Base-by-base conservation (phyloP, 2,797 vertebrate species). In the Chelon labrosus region DNA sequence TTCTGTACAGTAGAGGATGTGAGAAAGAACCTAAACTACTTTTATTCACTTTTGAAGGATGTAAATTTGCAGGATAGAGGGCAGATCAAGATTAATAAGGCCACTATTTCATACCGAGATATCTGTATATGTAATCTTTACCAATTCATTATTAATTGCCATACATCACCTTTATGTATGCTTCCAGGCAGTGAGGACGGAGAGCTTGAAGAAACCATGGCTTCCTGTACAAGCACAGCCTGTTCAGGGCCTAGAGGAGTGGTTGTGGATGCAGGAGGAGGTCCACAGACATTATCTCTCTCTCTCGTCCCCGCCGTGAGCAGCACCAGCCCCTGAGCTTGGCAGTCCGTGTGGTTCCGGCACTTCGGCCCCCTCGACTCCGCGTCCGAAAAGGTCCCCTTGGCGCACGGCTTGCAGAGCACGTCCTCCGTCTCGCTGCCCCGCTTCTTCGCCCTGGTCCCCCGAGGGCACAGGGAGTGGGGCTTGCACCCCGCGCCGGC, bases 351-450 rank as follows among this genome's bases (percentile, higher is more conserved):
- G 92, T 96, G 94, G 1, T 90, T 76, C 91, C 82, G 95, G 91
- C 98, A 99, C 94, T 84, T 96, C 85, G 90, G 79, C 41, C 91
- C 86, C 41, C 92, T 95, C 38, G 97, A 98, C 87, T 93, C 88
- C 92, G 92, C 92, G 52, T 94, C 89, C 60, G 98, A 99, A 92
- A 96, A 99, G 70, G 96, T 97, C 74, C 96, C 97, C 65, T 87
- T 95, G 71, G 90, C 89, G 85, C 98, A 99, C 1, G 82, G 92
- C 90, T 94, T 97, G 79, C 98, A 99, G 88, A 94, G 87, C 63
- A 97, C 95, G 0, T 98, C 96, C 90, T 97, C 96, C 0, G 90
- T 95, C 78, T 96, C 95, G 0, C 93, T 96, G 76, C 97, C 98
- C 69, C 94, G 94, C 88, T 95, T 97, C 82, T 95, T 96, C 69